A percentile compares a stretch with the other conserved stretches of the same genome.
phyloP scores from a whole-genome alignment of 1,140 invertebrate species.

The Zaprionus ghesquierei region DNA sequence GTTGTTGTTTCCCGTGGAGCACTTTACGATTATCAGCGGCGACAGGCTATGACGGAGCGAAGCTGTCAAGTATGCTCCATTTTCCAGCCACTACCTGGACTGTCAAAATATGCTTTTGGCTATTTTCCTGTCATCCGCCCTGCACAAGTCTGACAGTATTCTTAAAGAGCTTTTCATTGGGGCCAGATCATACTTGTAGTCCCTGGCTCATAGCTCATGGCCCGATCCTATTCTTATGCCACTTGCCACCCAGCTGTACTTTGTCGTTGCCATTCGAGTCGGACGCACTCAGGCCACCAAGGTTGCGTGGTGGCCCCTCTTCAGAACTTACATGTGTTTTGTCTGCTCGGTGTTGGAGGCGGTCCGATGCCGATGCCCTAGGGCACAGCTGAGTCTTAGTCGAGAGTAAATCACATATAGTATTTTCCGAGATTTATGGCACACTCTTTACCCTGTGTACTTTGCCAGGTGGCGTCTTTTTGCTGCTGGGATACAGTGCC shows the following conservation, averaged over 20 bases:
- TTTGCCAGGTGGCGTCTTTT: constrained; percentile 89
- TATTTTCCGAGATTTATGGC: constrained; percentile 63
- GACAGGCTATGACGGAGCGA: constrained; percentile 67
- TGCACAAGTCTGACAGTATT: constrained; percentile 13
- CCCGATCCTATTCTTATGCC: constrained; percentile 17
- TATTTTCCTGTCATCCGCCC: neutral
- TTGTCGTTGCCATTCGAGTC: constrained; percentile 29
- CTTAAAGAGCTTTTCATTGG: constrained; percentile 24
- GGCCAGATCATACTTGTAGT: neutral
- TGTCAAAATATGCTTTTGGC: neutral
- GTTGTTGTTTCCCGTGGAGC: constrained; percentile 46
- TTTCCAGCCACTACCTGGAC: constrained; percentile 10
- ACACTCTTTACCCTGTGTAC: constrained; percentile 16
- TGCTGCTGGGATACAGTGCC: constrained; percentile 94
- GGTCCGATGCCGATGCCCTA: neutral
- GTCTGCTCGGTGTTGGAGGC: neutral
- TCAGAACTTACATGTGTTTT: constrained; percentile 22
- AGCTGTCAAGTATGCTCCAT: constrained; percentile 46
- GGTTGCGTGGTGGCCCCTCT: neutral
- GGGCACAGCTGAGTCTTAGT: constrained; percentile 12
- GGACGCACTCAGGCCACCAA: constrained; percentile 11
- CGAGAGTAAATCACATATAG: constrained; percentile 59
- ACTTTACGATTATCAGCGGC: constrained; percentile 61
- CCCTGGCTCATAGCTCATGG: neutral
- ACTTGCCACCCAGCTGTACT: constrained; percentile 26